These are phyloP conservation scores for Aegithalos caudatus DNA, from an alignment of 2,113 vertebrate genomes.

Conservation along the genomic window DNA sequence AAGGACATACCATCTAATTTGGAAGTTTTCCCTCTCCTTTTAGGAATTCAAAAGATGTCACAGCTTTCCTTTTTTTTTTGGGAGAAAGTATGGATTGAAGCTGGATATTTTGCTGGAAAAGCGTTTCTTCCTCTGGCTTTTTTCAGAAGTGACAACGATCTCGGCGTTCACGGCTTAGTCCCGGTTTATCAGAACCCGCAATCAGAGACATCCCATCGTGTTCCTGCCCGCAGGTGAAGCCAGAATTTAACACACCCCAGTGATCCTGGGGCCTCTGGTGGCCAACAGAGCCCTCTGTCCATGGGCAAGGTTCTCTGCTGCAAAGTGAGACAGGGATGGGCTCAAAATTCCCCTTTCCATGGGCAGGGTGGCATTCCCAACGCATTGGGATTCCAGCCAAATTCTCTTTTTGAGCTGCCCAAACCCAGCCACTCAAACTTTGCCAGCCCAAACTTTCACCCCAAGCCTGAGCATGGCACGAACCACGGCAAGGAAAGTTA, in stretches of 20 bases:
- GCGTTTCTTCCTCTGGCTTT: neutral
- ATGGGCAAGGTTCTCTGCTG: neutral
- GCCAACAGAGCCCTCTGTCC: neutral
- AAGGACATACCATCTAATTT: neutral
- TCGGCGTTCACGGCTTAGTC: rapidly evolving
- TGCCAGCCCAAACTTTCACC: neutral
- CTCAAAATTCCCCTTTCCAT: rapidly evolving
- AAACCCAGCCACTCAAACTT: slow-evolving; percentile 23
- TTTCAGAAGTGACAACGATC: neutral
- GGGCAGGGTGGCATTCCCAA: neutral
- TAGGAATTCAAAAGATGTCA: neutral
- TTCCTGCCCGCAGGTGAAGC: neutral
- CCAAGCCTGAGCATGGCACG: neutral
- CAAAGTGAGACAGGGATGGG: neutral
- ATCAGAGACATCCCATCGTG: rapidly evolving
- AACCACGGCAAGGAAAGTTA: slow-evolving; percentile 49
- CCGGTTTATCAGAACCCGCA: neutral
- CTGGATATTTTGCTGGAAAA: neutral
- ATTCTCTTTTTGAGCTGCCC: neutral
- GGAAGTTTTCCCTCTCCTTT: neutral
- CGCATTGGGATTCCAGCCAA: neutral
- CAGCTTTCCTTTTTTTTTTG: neutral
- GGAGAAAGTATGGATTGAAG: neutral
- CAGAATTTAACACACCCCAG: neutral
- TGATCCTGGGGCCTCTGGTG: neutral